Conservation (phyloP, 2,113 vertebrate genomes). For the Peromyscus leucopus region DNA sequence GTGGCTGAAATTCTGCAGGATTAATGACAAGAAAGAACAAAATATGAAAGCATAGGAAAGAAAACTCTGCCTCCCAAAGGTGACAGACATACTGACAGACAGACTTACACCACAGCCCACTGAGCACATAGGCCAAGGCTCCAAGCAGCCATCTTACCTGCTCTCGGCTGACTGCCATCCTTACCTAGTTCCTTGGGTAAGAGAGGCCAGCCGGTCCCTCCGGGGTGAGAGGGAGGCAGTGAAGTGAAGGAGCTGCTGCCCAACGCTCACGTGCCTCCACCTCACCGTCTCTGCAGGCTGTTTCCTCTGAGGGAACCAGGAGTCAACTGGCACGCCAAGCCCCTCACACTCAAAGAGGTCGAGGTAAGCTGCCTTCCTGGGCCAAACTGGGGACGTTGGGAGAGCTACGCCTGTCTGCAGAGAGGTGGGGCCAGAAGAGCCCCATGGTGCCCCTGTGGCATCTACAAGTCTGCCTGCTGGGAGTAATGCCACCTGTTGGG, state of each 20-base stretch:
- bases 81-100: not conserved
- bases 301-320: constrained; percentile 96
- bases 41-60: not conserved
- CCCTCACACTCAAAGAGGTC: constrained; percentile 94
- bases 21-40: not conserved
- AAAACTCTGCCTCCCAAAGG: not conserved
- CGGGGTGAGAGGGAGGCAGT: not conserved
- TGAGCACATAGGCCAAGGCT: rapidly evolving
- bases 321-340: constrained; percentile 94
- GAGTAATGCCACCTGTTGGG: rapidly evolving
- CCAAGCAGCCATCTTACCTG: rapidly evolving
- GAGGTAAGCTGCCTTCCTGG: constrained; percentile 87
- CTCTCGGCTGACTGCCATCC: too few relatives aligned
- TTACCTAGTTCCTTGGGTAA: not conserved
- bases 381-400: rapidly evolving
- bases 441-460: not conserved
- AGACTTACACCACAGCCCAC: not conserved
- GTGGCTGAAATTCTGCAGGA: rapidly evolving
- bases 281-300: constrained; percentile 88
- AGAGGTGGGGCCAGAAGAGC: not conserved
- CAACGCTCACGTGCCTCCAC: rapidly evolving
- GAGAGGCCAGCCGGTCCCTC: not conserved
- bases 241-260: rapidly evolving
- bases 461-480: not conserved
- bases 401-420: not conserved